Conservation (phyloP, 1,140 invertebrate genomes). For the Stenopsyche tienmushanensis region DNA sequence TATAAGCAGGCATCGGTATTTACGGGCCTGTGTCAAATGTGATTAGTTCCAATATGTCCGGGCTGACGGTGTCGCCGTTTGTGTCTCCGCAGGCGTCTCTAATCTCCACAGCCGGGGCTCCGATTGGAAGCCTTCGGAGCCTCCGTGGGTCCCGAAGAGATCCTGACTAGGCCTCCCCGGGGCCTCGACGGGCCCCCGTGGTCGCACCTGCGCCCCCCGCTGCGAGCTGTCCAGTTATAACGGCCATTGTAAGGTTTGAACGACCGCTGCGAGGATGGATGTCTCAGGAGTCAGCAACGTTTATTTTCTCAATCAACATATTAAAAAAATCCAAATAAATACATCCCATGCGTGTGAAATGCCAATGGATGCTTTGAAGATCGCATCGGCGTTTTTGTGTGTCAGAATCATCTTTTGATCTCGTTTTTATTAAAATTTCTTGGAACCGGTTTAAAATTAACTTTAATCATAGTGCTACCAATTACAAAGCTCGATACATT, state of each 20-base stretch:
- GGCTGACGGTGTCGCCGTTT: conserved; percentile 27
- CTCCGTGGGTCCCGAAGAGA: neutral
- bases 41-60: conserved; percentile 36
- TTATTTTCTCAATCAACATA: neutral
- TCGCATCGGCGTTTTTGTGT: neutral
- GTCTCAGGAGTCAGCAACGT: neutral
- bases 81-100: conserved; percentile 23
- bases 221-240: conserved; percentile 11
- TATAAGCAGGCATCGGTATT: too few species aligned
- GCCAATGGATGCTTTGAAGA: too few species aligned
- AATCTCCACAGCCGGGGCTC: conserved; percentile 21
- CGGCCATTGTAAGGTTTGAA: neutral
- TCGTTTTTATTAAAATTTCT: neutral
- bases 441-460: neutral
- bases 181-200: conserved; percentile 5
- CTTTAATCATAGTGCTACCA: too few species aligned
- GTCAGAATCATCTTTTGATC: too few species aligned
- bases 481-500: too few species aligned
- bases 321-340: too few species aligned
- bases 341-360: too few species aligned
- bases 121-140: neutral
- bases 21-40: conserved; percentile 21
- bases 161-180: conserved; percentile 17
- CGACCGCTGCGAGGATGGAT: conserved; percentile 12
- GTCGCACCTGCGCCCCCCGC: conserved; percentile 19